Percentiles rank a stretch among this genome's conserved stretches.
Evolutionary conservation across 2,888 invertebrate species (phyloP).

Genomic region (Strigamia transsilvanica): DNA sequence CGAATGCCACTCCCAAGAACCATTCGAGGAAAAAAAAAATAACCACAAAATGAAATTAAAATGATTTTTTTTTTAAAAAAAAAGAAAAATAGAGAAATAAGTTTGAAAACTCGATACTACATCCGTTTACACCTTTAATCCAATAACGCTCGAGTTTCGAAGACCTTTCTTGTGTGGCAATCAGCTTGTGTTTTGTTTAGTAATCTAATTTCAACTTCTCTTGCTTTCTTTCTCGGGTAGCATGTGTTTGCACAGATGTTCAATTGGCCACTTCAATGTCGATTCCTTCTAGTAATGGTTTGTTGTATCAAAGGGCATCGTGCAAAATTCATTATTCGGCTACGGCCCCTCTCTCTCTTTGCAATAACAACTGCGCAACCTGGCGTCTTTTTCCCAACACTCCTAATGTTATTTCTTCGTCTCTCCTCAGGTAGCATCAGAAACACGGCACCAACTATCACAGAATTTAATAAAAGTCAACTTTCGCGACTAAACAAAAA

Average conservation of each 20-base stretch:
- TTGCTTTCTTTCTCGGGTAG: conserved; percentile 22
- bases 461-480: conserved; percentile 4
- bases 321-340: conserved; percentile 31
- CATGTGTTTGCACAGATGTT: conserved; percentile 47
- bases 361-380: conserved; percentile 28
- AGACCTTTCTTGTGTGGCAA: conserved; percentile 6
- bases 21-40: neutral
- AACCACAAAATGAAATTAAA: neutral
- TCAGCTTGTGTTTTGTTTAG: conserved; percentile 43
- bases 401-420: neutral
- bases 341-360: neutral
- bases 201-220: conserved; percentile 48
- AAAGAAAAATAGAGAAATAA: neutral
- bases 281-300: conserved; percentile 30
- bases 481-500: neutral
- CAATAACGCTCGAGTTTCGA: conserved; percentile 24
- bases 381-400: conserved; percentile 13
- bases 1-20: neutral
- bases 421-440: neutral
- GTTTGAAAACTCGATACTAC: neutral
- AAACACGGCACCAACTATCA: neutral
- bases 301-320: conserved; percentile 46
- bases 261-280: conserved; percentile 48
- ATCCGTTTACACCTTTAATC: conserved; percentile 32
- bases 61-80: neutral